Evolutionary conservation across 2,797 vertebrate species (phyloP).

Genomic region (Neosilurus mollespiculum): DNA sequence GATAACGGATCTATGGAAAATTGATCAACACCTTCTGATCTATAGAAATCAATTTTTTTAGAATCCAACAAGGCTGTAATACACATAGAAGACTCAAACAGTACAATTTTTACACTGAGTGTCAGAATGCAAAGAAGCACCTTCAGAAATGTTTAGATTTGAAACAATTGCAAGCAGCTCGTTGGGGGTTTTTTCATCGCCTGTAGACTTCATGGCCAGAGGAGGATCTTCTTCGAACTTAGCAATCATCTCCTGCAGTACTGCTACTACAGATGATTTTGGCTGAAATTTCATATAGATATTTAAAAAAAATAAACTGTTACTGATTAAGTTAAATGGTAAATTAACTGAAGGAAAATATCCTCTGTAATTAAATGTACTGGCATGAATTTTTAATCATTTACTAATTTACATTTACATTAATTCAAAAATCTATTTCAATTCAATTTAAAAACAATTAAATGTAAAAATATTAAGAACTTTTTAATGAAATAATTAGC

Average conservation of each 20-base stretch:
- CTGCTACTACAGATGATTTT: conserved; percentile 80
- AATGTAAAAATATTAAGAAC: not conserved
- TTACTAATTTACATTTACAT: not conserved
- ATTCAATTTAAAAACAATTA: no score
- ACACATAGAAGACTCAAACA: not conserved
- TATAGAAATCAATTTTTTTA: not conserved
- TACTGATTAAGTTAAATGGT: no score
- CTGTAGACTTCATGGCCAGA: conserved; percentile 73
- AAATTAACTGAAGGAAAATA: not conserved
- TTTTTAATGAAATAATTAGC: not conserved
- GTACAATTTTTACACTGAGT: not conserved
- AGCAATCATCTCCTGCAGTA: conserved; percentile 87
- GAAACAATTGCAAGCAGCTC: conserved; percentile 85
- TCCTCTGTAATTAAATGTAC: not conserved
- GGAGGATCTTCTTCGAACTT: conserved; percentile 94
- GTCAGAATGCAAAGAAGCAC: conserved; percentile 60
- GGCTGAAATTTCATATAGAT: conserved; percentile 71
- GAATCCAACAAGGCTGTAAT: not conserved
- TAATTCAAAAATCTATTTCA: not conserved
- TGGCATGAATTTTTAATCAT: not conserved
- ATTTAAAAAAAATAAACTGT: not conserved
- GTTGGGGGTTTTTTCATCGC: conserved; percentile 73
- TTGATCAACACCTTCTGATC: not conserved
- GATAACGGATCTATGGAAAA: no score
- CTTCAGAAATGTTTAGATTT: conserved; percentile 80